Evolutionary conservation across 1,140 invertebrate species (phyloP).

Genomic region (Xylocopa sonorina): DNA sequence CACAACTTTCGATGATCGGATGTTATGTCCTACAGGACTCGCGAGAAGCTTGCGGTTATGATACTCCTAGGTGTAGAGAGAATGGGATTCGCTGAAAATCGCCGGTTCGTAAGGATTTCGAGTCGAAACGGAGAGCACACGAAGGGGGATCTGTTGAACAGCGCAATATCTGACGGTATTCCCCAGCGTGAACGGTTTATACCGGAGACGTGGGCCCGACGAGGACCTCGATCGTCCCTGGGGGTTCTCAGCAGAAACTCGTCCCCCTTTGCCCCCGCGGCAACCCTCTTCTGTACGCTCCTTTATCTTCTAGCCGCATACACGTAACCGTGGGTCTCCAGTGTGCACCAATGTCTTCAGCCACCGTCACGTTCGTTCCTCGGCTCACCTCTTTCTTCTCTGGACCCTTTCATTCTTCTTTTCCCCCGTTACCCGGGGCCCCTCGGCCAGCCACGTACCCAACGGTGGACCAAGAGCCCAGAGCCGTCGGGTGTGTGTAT

Average conservation of each 20-base stretch:
- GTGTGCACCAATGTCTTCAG: constrained; percentile 11
- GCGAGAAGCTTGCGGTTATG: too few relatives aligned
- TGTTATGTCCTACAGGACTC: too few relatives aligned
- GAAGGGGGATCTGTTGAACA: neutral
- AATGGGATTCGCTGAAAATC: neutral
- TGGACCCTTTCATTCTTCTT: constrained; percentile 25
- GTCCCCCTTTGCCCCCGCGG: constrained; percentile 30
- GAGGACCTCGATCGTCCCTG: constrained; percentile 54
- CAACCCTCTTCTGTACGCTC: constrained; percentile 23
- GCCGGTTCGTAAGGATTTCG: neutral
- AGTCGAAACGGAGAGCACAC: too few relatives aligned
- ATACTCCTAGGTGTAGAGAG: neutral
- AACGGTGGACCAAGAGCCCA: too few relatives aligned
- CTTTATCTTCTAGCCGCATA: constrained; percentile 29
- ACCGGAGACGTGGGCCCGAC: constrained; percentile 36
- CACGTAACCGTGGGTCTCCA: constrained; percentile 19
- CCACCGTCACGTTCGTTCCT: constrained; percentile 44
- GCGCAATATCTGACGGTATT: constrained; percentile 10
- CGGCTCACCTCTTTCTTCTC: neutral
- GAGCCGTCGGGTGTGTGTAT: constrained; percentile 40
- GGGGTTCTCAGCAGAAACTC: constrained; percentile 39
- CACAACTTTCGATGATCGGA: too few relatives aligned
- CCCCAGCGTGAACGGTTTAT: neutral
- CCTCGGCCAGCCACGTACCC: neutral
- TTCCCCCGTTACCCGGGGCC: neutral